Conservation (phyloP, 2,797 vertebrate genomes). For the Lacerta agilis region DNA sequence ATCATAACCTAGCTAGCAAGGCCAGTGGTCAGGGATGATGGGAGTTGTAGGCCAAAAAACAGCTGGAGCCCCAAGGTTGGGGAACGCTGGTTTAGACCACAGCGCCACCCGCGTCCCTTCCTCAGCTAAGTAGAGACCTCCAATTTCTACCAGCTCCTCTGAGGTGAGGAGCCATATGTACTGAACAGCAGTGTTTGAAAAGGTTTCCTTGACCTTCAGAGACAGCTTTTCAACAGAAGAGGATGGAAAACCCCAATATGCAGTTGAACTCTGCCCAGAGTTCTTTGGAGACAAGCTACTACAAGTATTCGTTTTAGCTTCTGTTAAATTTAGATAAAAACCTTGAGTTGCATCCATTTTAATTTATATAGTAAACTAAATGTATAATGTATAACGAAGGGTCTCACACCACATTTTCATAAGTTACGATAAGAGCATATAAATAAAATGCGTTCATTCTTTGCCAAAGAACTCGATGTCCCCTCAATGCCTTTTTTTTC, state of each 20-base stretch:
- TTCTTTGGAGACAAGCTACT: neutral
- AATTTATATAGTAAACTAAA: neutral
- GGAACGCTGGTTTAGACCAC: too few species aligned
- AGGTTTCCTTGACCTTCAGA: neutral
- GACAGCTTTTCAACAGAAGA: neutral
- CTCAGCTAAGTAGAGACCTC: neutral
- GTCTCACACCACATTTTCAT: constrained; percentile 1
- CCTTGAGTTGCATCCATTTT: neutral
- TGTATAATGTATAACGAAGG: neutral
- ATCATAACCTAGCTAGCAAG: too few species aligned
- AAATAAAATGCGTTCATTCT: neutral
- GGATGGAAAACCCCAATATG: neutral
- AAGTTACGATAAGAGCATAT: neutral
- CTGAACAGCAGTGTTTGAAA: neutral
- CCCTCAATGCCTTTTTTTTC: constrained; percentile 5
- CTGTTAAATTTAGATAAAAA: constrained; percentile 14
- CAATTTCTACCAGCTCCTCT: neutral
- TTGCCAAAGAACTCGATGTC: neutral
- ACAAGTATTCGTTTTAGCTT: neutral
- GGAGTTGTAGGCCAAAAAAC: too few species aligned
- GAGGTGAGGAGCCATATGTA: too few species aligned
- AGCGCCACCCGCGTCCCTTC: too few species aligned
- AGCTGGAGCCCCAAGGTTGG: too few species aligned
- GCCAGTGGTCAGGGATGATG: too few species aligned
- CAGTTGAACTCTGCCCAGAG: neutral